Conservation (phyloP, 1,140 invertebrate genomes). For the Mizuhopecten yessoensis region DNA sequence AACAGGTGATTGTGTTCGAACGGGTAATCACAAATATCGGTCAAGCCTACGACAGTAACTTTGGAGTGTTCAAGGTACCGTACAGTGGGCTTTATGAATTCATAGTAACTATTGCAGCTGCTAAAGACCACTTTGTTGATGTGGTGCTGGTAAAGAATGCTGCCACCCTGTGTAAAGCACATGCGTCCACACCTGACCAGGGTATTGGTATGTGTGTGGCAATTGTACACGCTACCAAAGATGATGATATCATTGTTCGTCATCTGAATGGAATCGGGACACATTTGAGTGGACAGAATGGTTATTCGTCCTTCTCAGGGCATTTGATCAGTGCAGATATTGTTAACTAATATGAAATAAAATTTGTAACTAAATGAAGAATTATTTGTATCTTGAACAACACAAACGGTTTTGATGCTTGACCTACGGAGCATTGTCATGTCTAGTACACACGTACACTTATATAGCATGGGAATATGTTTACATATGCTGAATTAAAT, state of each 20-base stretch:
- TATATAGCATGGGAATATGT: too few relatives aligned
- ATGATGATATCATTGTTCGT: conserved; percentile 46
- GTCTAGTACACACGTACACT: too few relatives aligned
- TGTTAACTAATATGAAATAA: neutral
- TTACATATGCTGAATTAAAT: too few relatives aligned
- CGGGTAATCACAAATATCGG: neutral
- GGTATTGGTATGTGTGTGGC: conserved; percentile 38
- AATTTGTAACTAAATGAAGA: neutral
- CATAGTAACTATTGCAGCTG: conserved; percentile 10
- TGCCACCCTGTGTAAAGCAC: conserved; percentile 21
- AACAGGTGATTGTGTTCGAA: conserved; percentile 44
- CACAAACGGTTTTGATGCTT: too few relatives aligned
- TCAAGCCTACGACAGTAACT: conserved; percentile 25
- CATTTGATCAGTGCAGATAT: conserved; percentile 50
- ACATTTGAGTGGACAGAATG: neutral
- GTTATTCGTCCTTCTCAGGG: conserved; percentile 41
- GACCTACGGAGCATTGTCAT: too few relatives aligned
- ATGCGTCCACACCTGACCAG: neutral
- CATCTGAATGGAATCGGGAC: conserved; percentile 36
- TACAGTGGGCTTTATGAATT: conserved; percentile 40
- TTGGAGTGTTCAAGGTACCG: conserved; percentile 45
- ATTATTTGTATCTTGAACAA: too few relatives aligned
- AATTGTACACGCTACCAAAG: conserved; percentile 38
- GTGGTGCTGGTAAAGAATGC: conserved; percentile 42
- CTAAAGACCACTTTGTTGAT: conserved; percentile 22